Base-by-base conservation (phyloP, 2,888 invertebrate genomes). In the Apoda limacodes region DNA sequence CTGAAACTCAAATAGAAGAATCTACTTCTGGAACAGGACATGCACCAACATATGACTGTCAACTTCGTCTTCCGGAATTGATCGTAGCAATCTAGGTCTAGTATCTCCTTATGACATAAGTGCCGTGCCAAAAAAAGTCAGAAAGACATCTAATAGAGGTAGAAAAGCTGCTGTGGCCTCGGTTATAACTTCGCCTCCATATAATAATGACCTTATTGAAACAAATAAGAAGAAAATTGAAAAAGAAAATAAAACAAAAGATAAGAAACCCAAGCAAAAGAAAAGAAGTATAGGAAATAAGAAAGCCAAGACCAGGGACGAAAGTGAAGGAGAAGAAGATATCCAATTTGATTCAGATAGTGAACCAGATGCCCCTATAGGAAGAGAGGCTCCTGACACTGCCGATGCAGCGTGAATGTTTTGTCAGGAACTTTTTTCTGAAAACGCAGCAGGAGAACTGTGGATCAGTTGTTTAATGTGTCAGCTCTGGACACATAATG, bases 31-130 rank as follows among this genome's bases (percentile, higher is more conserved):
- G 25, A 35, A 35, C 23, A 27, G 20, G 30, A 23, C 22, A 34
- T 29, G 34, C 25, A 30, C 21, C 14, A 10, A 24, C 28, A 25
- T n/a, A 28, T 33, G 24, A 33, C 22, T 21, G 22, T 33, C 14
- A 9, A 28, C 28, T 19, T 38, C 35, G 6, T 22, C 35, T 35
- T 30, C 38, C 9, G 26, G 35, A 13, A 25, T 38, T 27, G 17
- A 23, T 38, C 25, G 25, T 25, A 38, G 28, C 32, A 34, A 29
- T 22, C 22, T 39, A 23, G 30, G 26, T 33, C 27, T 36, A 21
- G 35, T 42, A 11, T 34, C 36, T 33, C 37, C 34, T 11, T 28
- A 35, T 30, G 30, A 32, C 25, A 36, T 35, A 6, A 40, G 28
- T 22, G 30, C 35, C 17, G 30, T 35, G 20, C 37, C 35, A 33